Evolutionary conservation across 2,888 invertebrate genomes (phyloP).

Genomic region (Netelia inedita): DNA sequence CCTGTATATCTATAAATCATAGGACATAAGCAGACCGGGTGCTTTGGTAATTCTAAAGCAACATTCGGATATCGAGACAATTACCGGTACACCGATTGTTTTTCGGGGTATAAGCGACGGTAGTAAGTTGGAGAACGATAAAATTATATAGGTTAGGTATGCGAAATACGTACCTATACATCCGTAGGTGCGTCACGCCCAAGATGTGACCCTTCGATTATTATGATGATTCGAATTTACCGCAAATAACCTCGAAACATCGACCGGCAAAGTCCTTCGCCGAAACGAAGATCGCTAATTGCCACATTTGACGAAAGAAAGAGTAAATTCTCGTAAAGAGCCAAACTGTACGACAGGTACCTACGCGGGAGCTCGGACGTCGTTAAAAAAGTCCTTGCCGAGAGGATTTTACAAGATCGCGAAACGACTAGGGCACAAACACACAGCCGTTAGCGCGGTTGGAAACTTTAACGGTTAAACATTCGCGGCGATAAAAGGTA

Average conservation of each 20-base stretch:
- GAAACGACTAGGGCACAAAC: neutral
- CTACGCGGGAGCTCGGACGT: neutral
- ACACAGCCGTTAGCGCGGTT: neutral
- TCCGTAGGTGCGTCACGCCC: too few species aligned
- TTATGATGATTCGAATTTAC: neutral
- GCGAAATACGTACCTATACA: too few species aligned
- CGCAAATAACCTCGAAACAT: neutral
- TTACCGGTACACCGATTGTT: constrained; percentile 55
- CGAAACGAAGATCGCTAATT: constrained; percentile 6
- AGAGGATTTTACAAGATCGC: constrained; percentile 1
- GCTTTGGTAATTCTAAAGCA: constrained; percentile 79
- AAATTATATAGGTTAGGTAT: neutral
- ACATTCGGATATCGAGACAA: constrained; percentile 53
- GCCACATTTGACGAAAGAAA: constrained; percentile 3
- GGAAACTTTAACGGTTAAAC: neutral
- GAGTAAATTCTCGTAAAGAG: neutral
- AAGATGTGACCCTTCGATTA: too few species aligned
- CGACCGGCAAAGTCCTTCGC: neutral
- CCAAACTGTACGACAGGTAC: neutral
- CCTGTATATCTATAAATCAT: neutral
- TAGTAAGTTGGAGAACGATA: constrained; percentile 14
- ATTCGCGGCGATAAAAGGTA: neutral
- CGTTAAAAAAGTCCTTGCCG: neutral
- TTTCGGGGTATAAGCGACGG: constrained; percentile 13
- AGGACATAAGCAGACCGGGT: constrained; percentile 71